Evolutionary conservation across 2,888 invertebrate species (phyloP).

Genomic region (Seira musarum): DNA sequence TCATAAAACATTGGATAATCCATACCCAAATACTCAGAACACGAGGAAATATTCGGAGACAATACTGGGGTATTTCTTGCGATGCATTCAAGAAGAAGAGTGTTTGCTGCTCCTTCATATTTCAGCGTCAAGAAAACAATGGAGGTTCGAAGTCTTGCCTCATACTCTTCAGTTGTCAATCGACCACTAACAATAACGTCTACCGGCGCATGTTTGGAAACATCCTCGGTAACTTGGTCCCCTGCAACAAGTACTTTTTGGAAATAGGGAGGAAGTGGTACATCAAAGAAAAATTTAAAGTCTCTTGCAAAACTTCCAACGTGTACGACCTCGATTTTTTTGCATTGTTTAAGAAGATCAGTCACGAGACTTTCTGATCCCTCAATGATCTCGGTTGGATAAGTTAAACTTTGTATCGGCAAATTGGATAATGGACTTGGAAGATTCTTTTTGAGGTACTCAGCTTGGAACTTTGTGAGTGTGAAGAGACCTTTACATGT

Average conservation of each 20-base stretch:
- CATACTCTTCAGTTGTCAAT: constrained; percentile 49
- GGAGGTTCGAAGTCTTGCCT: constrained; percentile 29
- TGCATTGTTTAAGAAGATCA: constrained; percentile 9
- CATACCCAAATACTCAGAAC: constrained; percentile 51
- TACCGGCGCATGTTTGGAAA: constrained; percentile 20
- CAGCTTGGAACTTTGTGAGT: constrained; percentile 49
- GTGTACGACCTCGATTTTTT: constrained; percentile 31
- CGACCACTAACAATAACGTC: constrained; percentile 33
- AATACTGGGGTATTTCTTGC: constrained; percentile 55
- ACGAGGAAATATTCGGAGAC: constrained; percentile 36
- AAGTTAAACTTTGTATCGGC: constrained; percentile 47
- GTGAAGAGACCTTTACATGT: constrained; percentile 58
- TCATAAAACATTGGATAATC: constrained; percentile 56
- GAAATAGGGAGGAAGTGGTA: constrained; percentile 31
- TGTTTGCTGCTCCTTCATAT: constrained; percentile 61
- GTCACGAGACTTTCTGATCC: constrained; percentile 11
- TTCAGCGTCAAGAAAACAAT: constrained; percentile 56
- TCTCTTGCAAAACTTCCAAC: constrained; percentile 60
- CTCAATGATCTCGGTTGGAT: constrained; percentile 27
- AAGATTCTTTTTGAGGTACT: constrained; percentile 43
- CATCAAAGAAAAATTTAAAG: constrained; percentile 52
- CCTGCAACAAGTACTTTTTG: constrained; percentile 50
- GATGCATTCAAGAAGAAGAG: constrained; percentile 56
- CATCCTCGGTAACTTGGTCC: constrained; percentile 19
- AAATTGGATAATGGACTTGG: constrained; percentile 26